Percentiles rank a stretch among this genome's conserved stretches.
Evolutionary conservation across 2,113 vertebrate genomes (phyloP).

Genomic region (Pomatorhinus ruficollis): DNA sequence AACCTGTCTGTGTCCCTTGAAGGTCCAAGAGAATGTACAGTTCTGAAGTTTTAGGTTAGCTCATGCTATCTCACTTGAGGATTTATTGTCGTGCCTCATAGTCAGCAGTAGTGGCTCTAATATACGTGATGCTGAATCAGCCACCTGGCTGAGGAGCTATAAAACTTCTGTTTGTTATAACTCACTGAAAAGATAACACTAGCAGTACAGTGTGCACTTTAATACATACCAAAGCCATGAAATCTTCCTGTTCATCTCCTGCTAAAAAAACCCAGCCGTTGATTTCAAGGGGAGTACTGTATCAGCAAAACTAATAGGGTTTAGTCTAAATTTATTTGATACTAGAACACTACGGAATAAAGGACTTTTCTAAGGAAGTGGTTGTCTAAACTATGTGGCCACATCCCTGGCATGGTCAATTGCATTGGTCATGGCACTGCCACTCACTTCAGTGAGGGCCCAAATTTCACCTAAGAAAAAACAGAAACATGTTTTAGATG

Average conservation of each 20-base stretch:
- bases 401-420: background rate
- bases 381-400: background rate
- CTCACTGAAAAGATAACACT: constrained; percentile 37
- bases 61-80: background rate
- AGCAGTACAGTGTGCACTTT: background rate
- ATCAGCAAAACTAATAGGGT: background rate
- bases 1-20: background rate
- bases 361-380: background rate
- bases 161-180: constrained; percentile 39
- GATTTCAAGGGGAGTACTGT: background rate
- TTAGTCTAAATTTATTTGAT: background rate
- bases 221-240: constrained; percentile 11
- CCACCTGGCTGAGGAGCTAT: constrained; percentile 10
- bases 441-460: background rate
- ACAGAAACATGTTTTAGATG: background rate
- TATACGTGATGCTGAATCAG: constrained; percentile 45
- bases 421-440: background rate
- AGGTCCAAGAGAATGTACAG: background rate
- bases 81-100: constrained; percentile 26
- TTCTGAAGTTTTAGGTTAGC: background rate
- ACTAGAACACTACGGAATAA: background rate
- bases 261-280: background rate
- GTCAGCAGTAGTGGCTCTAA: background rate
- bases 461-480: background rate
- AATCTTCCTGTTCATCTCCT: background rate